Evolutionary conservation across 2,797 vertebrate species (phyloP), one percentile per base, ranked within the genome.

Genomic region (Holocentrus rufus): DNA sequence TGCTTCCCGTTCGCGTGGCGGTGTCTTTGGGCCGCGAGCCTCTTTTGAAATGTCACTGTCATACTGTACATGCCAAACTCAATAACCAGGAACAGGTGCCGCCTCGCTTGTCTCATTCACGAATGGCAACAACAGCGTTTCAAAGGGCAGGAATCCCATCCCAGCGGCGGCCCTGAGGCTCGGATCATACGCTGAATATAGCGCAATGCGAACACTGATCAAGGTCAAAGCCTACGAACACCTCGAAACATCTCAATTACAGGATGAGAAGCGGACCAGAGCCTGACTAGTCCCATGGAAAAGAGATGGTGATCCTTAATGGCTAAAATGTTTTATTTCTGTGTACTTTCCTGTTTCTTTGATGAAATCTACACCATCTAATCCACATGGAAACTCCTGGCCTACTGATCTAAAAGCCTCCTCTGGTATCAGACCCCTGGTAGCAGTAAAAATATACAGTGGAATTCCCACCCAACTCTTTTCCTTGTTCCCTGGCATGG

Each of bases 41-140:
- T 74, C 62, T 72, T n/a, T n/a, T n/a, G 25, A 83, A 77, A 88
- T 75, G 74, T 75, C 82, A 76, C 47, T 0, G 5, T 49, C 56
- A 42, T 47, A 14, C 58, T 49, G 60, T 61, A 64, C 60, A 47
- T 25, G 70, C 76, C 79, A 83, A 80, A 63, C 60, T 31, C 73
- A 79, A 67, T 82, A 82, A 86, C 44, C 69, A 66, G 68, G 77
- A 88, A 80, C 88, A 90, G 88, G 84, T 88, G 89, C 66, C 50
- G 18, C 70, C 60, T 56, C 49, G 5, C 54, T 42, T 75, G 60
- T 44, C 54, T 55, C n/a, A 2, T 46, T 59, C 55, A 50, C n/a
- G n/a, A n/a, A n/a, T 25, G 64, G 64, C 58, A 64, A 52, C 44
- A 58, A 57, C 72, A 57, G 53, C 68, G 42, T 17, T 47, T n/a